A percentile compares a stretch with the other conserved stretches of the same genome.
These are phyloP conservation scores for Pachycephala philippinensis DNA, from an alignment of 2,113 vertebrate species.

Conservation along the genomic window DNA sequence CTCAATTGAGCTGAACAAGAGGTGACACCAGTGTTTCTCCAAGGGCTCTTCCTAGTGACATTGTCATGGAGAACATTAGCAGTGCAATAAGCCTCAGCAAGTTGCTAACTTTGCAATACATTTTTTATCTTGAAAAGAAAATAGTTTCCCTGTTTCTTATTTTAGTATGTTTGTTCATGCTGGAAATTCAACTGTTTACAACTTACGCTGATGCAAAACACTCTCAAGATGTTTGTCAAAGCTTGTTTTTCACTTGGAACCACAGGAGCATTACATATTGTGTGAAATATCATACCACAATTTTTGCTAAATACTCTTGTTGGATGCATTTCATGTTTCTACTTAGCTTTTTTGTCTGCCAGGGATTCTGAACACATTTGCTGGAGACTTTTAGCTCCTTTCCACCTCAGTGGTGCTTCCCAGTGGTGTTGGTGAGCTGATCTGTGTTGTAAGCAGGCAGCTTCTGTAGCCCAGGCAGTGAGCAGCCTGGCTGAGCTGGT, in stretches of 20 bases:
- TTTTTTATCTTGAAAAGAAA: not conserved
- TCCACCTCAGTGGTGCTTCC: not conserved
- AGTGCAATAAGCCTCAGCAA: not conserved
- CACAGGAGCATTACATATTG: not conserved
- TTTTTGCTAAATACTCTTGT: not conserved
- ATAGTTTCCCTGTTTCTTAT: not conserved
- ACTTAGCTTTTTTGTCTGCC: not conserved
- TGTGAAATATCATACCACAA: not conserved
- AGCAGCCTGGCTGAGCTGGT: not conserved
- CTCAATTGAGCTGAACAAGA: not conserved
- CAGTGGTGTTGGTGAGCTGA: accelerated
- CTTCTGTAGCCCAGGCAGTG: not conserved
- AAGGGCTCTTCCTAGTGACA: not conserved
- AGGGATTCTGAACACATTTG: accelerated
- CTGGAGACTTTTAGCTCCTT: not conserved
- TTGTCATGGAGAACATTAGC: not conserved
- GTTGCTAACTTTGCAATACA: not conserved
- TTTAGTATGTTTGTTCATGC: not conserved
- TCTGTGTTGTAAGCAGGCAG: accelerated
- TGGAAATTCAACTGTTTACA: not conserved
- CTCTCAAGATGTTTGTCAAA: slow-evolving; percentile 48
- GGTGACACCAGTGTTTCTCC: not conserved
- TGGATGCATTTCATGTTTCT: not conserved
- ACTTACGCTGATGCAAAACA: not conserved
- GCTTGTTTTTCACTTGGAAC: slow-evolving; percentile 23